phyloP scores from a whole-genome alignment of 2,113 vertebrate genomes.

The Anas platyrhynchos region DNA sequence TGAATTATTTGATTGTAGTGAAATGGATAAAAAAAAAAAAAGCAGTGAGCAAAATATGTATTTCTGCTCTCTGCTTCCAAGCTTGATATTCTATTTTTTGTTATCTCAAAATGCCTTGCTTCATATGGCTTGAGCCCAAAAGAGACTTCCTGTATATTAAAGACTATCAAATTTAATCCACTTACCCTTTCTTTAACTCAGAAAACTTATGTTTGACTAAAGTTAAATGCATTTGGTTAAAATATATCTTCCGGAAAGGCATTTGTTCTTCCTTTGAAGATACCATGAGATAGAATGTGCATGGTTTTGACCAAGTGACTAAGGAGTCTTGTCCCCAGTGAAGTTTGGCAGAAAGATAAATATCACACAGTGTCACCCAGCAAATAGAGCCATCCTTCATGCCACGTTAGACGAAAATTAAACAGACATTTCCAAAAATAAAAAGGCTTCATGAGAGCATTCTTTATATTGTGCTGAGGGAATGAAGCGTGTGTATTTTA shows the following conservation, averaged over 20 bases:
- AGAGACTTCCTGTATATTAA: neutral
- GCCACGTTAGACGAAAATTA: neutral
- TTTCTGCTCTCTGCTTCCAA: neutral
- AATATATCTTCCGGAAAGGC: neutral
- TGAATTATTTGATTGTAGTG: neutral
- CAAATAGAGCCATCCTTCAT: neutral
- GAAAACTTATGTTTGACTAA: slow-evolving; percentile 31
- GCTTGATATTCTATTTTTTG: neutral
- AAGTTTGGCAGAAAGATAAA: neutral
- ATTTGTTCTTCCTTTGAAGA: slow-evolving; percentile 4
- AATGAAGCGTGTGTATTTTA: neutral
- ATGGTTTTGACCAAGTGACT: neutral
- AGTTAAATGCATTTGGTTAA: neutral
- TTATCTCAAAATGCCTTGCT: neutral
- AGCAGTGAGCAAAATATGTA: neutral
- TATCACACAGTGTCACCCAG: neutral
- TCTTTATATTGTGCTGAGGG: neutral
- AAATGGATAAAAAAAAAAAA: neutral
- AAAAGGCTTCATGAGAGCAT: neutral
- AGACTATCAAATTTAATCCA: slow-evolving; percentile 15
- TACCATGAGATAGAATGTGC: neutral
- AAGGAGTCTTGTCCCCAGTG: neutral
- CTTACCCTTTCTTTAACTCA: neutral
- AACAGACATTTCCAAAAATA: neutral
- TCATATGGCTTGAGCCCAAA: neutral